Evolutionary conservation across 2,888 invertebrate genomes (phyloP), one percentile per base, ranked within the genome.

Genomic region (Sphaeridia pumilis): DNA sequence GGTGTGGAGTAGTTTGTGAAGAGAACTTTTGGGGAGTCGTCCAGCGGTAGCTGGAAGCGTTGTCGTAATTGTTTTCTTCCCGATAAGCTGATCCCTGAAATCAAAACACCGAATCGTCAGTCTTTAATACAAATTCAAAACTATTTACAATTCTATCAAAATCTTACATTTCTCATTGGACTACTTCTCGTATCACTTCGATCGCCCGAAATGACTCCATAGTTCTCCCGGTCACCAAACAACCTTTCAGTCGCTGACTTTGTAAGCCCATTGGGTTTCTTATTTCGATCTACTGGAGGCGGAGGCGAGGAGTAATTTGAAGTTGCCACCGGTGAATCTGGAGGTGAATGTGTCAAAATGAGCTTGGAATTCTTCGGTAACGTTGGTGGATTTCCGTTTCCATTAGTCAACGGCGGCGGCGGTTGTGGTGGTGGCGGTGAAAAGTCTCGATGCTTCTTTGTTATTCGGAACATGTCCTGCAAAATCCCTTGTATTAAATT

Each of bases 201-300:
- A 61, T 53, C 38, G 4, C 76, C 75, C 49, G 77, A 77, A 34
- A 74, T 72, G 65, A 76, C 76, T 38, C 75, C 73, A n/a, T 69
- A 66, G 42, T 70, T 65, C 45, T 71, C 67, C n/a, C n/a, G n/a
- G 52, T 72, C 72, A 38, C 79, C 84, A 69, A 84, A 84, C 3
- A 84, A 70, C 47, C 84, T 76, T 68, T 84, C 84, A 66, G 84
- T 83, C 0, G 84, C 84, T 46, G 77, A 75, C 58, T 78, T 52
- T 4, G 17, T 12, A n/a, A 47, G 20, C 5, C 52, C 52, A 42
- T n/a, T 66, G 5, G 90, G 90, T 67, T 90, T 84, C 2, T 76
- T 80, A 54, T 80, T 83, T 26, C 86, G 75, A 71, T 87, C 83
- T 22, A 88, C 80, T 50, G 87, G 77, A 1, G 90, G 90, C 0